Evolutionary conservation across 2,797 vertebrate species (phyloP).

Genomic region (Acrossocheilus fasciatus): DNA sequence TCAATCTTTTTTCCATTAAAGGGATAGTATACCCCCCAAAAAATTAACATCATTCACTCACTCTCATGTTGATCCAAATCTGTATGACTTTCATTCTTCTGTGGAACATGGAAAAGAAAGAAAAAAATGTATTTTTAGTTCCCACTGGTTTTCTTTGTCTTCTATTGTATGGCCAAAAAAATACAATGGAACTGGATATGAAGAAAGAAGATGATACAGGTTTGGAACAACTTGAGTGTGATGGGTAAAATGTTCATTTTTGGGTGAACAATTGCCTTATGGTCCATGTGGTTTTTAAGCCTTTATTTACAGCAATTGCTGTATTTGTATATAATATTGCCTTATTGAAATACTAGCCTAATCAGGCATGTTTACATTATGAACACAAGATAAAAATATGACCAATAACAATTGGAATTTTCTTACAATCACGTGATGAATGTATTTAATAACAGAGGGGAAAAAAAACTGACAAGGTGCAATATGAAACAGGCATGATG

Average conservation of each 20-base stretch:
- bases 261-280: background rate
- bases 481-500: slow-evolving; percentile 2
- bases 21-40: background rate
- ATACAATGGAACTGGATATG: background rate
- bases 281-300: background rate
- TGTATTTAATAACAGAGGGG: background rate
- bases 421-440: background rate
- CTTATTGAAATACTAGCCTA: background rate
- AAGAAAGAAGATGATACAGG: background rate
- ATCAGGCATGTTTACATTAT: background rate
- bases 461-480: background rate
- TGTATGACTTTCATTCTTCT: background rate
- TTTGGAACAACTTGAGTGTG: background rate
- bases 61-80: background rate
- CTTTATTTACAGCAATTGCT: background rate
- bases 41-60: background rate
- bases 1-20: background rate
- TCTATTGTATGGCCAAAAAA: background rate
- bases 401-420: background rate
- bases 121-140: background rate
- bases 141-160: background rate
- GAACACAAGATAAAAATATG: background rate
- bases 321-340: background rate
- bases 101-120: background rate
- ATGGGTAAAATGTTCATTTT: background rate